Base-by-base conservation (phyloP, 2,797 vertebrate genomes). In the Hypotaenidia okinawae region DNA sequence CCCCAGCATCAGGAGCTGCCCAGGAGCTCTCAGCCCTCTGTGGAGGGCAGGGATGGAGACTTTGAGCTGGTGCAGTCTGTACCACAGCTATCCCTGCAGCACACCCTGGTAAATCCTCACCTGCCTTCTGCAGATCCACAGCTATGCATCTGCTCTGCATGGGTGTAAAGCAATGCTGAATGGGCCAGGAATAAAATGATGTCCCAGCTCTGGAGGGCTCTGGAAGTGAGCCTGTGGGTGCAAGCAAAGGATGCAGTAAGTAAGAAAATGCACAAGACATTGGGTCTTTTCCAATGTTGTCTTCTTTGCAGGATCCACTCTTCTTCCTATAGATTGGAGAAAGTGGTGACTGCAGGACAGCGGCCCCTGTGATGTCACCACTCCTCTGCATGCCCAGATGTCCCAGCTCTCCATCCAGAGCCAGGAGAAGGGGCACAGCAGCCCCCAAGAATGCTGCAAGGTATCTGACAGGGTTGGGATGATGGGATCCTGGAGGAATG, bases 291-390 rank as follows among this genome's bases (percentile, higher is more conserved):
- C n/a, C 28, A 0, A 1, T 18, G 17, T 52, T 32, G 32, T 54
- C 23, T 8, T 87, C 14, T 35, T 55, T 70, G 33, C 75, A 64
- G 43, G 67, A 28, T 10, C 0, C 21, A 13, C 10, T 45, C 12
- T 35, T n/a, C 41, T 57, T 79, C 21, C 41, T 69, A 33, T 51
- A 72, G 58, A 35, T 32, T 23, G 43, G 27, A 73, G 52, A 80
- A n/a, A 87, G 27, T 5, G 2, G n/a, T 52, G 43, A 27, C 45
- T 28, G 18, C 68, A 43, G 52, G 22, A 58, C 27, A 43, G 43
- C 68, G 2, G 1, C 5, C 33, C 24, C 22, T 28, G 24, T 1
- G 0, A 59, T 47, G 55, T 55, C 45, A 32, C 33, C 0, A 3
- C 17, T 47, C 47, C 25, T 73, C n/a, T 67, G 47, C 30, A n/a